Evolutionary conservation across 2,888 invertebrate species (phyloP).

Genomic region (Protonemura montana): DNA sequence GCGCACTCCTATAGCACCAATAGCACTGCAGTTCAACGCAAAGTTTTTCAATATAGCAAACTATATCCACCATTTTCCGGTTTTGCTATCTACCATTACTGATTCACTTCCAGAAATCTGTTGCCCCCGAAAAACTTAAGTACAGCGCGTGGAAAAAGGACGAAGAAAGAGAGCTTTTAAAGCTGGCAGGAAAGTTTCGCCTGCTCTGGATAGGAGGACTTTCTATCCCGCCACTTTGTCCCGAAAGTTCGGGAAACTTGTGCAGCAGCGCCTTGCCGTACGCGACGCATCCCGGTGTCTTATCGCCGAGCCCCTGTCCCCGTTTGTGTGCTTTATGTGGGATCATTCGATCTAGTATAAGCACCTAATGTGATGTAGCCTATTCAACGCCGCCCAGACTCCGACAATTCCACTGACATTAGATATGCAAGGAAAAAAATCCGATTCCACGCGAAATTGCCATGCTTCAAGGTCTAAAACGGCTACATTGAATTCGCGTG

Average conservation of each 20-base stretch:
- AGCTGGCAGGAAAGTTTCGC: neutral
- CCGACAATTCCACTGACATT: neutral
- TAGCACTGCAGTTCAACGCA: neutral
- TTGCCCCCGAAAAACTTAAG: constrained; percentile 2
- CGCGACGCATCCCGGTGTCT: neutral
- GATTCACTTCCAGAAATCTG: constrained; percentile 12
- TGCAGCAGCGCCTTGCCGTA: neutral
- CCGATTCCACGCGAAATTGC: too few relatives aligned
- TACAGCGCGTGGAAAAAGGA: neutral
- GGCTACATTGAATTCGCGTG: too few relatives aligned
- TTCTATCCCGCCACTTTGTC: constrained; percentile 7
- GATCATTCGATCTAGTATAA: neutral
- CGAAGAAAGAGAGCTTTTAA: neutral
- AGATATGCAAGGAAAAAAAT: too few relatives aligned
- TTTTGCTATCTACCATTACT: neutral
- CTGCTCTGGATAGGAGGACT: neutral
- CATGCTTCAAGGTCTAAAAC: too few relatives aligned
- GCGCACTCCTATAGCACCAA: neutral
- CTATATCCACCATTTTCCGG: neutral
- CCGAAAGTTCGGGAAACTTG: neutral
- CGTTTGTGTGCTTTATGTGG: neutral
- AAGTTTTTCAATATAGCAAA: neutral
- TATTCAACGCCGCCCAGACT: neutral
- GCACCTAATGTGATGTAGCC: neutral
- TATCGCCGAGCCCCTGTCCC: neutral